Evolutionary conservation across 2,113 vertebrate genomes (phyloP).

Genomic region (Myodes glareolus): DNA sequence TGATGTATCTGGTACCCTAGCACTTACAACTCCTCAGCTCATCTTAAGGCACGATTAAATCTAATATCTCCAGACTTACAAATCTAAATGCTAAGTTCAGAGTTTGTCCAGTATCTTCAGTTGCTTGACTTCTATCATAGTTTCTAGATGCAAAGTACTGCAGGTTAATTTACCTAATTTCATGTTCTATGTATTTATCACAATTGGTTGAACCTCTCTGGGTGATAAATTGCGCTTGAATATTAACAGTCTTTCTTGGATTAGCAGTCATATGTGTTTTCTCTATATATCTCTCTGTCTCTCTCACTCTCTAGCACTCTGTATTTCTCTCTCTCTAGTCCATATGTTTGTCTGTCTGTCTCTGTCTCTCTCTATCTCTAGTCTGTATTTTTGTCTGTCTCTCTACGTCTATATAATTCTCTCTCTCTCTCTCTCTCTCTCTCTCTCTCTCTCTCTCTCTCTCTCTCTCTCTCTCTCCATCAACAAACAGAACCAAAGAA

Average conservation of each 20-base stretch:
- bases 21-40: background rate
- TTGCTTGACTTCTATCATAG: background rate
- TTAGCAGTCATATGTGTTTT: background rate
- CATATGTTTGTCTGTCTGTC: background rate
- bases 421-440: background rate
- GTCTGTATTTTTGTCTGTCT: background rate
- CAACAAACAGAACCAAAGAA: slow-evolving; percentile 12
- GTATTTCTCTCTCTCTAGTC: background rate
- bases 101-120: background rate
- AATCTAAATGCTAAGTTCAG: background rate
- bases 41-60: background rate
- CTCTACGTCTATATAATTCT: no score
- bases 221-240: background rate
- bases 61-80: background rate
- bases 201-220: background rate
- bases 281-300: background rate
- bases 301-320: background rate
- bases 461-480: background rate
- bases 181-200: slow-evolving; percentile 8
- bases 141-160: background rate
- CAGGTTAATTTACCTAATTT: background rate
- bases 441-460: background rate
- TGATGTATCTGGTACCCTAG: background rate
- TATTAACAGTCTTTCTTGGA: slow-evolving; percentile 11
- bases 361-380: background rate